Evolutionary conservation across 2,888 invertebrate genomes (phyloP), one percentile per base, ranked within the genome.

Genomic region (Pollenia labialis): DNA sequence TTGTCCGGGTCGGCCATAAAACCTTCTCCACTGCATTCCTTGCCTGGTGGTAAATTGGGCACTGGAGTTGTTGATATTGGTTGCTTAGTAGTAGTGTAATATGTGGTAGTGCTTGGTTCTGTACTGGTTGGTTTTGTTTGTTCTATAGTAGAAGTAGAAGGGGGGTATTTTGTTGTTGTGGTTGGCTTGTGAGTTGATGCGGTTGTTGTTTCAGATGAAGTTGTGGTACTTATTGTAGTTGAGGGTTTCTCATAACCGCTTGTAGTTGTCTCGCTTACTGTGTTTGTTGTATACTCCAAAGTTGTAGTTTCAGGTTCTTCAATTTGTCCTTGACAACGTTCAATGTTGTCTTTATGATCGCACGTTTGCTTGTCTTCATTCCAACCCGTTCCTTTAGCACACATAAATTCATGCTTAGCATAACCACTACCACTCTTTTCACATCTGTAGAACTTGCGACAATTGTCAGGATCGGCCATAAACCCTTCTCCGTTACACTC

Each of bases 341-440:
- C 89, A 12, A 92, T 90, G 50, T 92, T 92, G 2, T 92, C 93
- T 32, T 93, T 93, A 89, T 95, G 94, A 90, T 95, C 95, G 89
- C 95, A 96, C 0, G 95, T 94, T 89, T 95, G 94, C 68, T 95
- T 93, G 12, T 94, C 94, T 89, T 95, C 94, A 89, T 96, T 95
- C 96, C 96, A 96, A 42, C 95, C 94, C 0, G 96, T 96, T 48
- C 95, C 96, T 77, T 94, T 94, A 0, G 95, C 95, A 89, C 96
- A 96, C 76, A 94, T 92, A 89, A 96, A 96, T 68, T 95, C 95
- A 89, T 91, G 88, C 54, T 89, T 90, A 0, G 87, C 69, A 76
- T 89, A 91, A 0, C 94, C 93, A 46, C 93, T 93, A 0, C 94
- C 94, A 85, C 94, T 93, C 71, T 93, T 92, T 0, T 95, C 95